Base-by-base conservation (phyloP, 2,797 vertebrate genomes). In the Euphonia xanthogaster region DNA sequence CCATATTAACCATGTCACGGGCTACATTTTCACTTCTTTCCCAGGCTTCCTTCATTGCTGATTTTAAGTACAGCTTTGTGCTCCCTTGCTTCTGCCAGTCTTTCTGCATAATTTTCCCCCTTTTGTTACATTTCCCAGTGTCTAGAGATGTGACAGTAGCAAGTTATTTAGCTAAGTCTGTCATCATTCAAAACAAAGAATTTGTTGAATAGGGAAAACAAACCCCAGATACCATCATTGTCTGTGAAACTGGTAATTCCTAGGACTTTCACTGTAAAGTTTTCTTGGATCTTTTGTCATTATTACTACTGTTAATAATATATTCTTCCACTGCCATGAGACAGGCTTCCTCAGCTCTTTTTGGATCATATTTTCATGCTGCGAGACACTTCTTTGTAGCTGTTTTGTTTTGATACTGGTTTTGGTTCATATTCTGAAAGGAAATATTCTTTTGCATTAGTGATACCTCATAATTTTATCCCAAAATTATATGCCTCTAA, bases 191-290 rank as follows among this genome's bases (percentile, higher is more conserved):
- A 33, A 94, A 50, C 21, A 93, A 92, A 81, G 58, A 66, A 67
- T 78, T 75, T 86, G 31, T 87, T 91, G 76, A 66, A 30, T 76
- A 62, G 31, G 81, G 39, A 75, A 68, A 94, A 76, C 15, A 92
- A 86, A 74, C 17, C 21, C 17, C 44, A 79, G 55, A 76, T 91
- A 42, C 12, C 6, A 0, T 84, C 21, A 50, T 60, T 90, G 45
- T 84, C 45, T 60, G 53, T 79, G 44, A 86, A 92, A 76, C 27
- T 54, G 61, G 21, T 53, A 73, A 39, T 73, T 90, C 40, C 88
- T 35, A 67, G 80, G 55, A 85, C 37, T 81, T 80, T 0, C 25
- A 39, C 15, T 86, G 55, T 78, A 73, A 88, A 70, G 18, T 60
- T 84, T 84, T 78, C 33, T 18, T 48, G 14, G 9, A 65, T 80